These are phyloP conservation scores for Lasaia peninsularis DNA, from an alignment of 1,140 invertebrate genomes.

Conservation along the genomic window DNA sequence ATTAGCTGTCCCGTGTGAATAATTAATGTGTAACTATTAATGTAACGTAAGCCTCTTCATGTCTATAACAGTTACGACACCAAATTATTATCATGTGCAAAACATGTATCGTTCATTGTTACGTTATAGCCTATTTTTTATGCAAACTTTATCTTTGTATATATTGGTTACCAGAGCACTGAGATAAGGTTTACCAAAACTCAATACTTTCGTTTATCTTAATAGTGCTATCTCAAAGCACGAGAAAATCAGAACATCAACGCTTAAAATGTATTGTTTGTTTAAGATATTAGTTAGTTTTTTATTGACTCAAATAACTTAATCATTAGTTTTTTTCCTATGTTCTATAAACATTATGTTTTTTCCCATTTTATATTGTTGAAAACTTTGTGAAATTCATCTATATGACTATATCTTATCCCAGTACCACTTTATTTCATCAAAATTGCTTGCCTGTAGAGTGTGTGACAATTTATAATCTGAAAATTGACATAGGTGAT, in stretches of 20 bases:
- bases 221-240: background rate
- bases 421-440: too few species aligned
- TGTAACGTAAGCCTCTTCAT: background rate
- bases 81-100: conserved; percentile 28
- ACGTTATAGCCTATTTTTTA: background rate
- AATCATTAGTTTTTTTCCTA: too few species aligned
- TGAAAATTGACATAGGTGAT: too few species aligned
- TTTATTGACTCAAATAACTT: too few species aligned
- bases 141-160: conserved; percentile 11
- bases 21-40: conserved; percentile 18
- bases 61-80: conserved; percentile 26
- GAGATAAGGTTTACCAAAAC: conserved; percentile 4
- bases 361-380: too few species aligned
- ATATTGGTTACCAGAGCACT: background rate
- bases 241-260: background rate
- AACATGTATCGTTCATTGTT: conserved; percentile 18
- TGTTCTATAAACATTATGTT: too few species aligned
- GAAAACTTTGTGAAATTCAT: too few species aligned
- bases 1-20: conserved; percentile 14
- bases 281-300: too few species aligned
- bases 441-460: too few species aligned
- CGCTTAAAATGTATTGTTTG: background rate
- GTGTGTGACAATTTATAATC: too few species aligned
- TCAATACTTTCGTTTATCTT: conserved; percentile 1
- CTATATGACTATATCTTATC: too few species aligned